These are phyloP conservation scores for Hirtodrosophila confusa DNA, from an alignment of 2,888 invertebrate species.

Conservation along the genomic window DNA sequence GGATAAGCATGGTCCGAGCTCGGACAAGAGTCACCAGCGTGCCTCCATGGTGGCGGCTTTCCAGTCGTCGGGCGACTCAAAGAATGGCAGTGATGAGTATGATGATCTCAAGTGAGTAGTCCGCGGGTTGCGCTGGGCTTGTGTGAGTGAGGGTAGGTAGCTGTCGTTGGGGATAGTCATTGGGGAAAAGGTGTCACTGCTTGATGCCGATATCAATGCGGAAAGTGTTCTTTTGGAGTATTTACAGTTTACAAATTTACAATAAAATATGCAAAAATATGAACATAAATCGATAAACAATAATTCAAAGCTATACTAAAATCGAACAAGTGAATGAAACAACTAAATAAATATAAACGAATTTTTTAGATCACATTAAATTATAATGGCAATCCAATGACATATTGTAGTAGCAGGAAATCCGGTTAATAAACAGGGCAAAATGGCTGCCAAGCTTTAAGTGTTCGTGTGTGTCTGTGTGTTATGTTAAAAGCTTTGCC, in stretches of 20 bases:
- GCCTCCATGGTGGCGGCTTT: conserved; percentile 80
- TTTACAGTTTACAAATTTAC: conserved; percentile 82
- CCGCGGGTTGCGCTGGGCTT: not conserved
- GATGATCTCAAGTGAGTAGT: conserved; percentile 82
- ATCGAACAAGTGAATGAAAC: conserved; percentile 14
- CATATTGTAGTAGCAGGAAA: conserved; percentile 17
- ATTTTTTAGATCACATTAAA: conserved; percentile 50
- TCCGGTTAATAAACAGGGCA: conserved; percentile 20
- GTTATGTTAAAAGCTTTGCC: conserved; percentile 48
- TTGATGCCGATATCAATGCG: conserved; percentile 34
- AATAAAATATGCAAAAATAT: conserved; percentile 49
- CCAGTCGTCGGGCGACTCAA: conserved; percentile 82
- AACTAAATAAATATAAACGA: conserved; percentile 43
- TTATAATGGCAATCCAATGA: conserved; percentile 38
- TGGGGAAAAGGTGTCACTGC: not conserved
- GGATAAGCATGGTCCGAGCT: conserved; percentile 43
- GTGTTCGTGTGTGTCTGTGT: conserved; percentile 25
- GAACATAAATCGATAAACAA: conserved; percentile 34
- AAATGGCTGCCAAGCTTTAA: conserved; percentile 55
- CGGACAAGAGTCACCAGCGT: conserved; percentile 70
- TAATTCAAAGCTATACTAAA: conserved; percentile 29
- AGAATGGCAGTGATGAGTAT: conserved; percentile 84
- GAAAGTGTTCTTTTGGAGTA: conserved; percentile 74
- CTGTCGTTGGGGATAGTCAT: not conserved
- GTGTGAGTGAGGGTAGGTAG: conserved; percentile 2